Base-by-base conservation (phyloP, 1,140 invertebrate species). In the Zophobas morio region DNA sequence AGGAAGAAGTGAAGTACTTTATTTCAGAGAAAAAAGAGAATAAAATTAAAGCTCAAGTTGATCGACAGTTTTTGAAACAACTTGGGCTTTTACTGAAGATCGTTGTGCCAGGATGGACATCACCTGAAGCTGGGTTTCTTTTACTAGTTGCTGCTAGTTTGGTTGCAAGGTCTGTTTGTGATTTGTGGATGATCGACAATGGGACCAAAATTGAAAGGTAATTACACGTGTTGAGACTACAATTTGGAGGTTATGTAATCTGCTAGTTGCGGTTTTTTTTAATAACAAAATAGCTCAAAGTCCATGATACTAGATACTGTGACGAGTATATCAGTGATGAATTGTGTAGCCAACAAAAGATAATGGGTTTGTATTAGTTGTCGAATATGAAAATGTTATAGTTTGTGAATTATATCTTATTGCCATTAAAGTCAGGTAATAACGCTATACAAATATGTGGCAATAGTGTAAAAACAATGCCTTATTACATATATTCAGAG, bases 171-270 rank as follows among this genome's bases (percentile, higher is more conserved):
- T 98, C 98, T 0, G 89, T 98, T 35, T 98, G 96, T 85, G 98
- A 99, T 88, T 91, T 99, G 57, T 99, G 97, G 96, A 93, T 99
- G 89, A 99, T 99, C 79, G 93, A 96, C 82, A 96, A 96, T 87
- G 93, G 94, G 8, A 99, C 98, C 1, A 89, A 95, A 73, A 94
- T 99, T 82, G 98, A 99, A 90, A 96, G 94, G 95, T 96, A 87
- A 86, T 42, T 6, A 51, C 20, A 20, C 20, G 20, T 20, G 20
- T 20, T 20, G 20, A 20, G 20, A 20, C 20, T 20, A 20, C 20
- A 36, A n/a, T 39, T 40, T 66, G 6, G 33, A 66, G 60, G 60
- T 66, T 66, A 66, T 66, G 60, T 66, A 42, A 66, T 66, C 32
- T 20, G 20, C 20, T 20, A 20, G 20, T 20, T 20, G 20, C 20